Conservation (phyloP, 1,140 invertebrate genomes). For the Chironomus tepperi region DNA sequence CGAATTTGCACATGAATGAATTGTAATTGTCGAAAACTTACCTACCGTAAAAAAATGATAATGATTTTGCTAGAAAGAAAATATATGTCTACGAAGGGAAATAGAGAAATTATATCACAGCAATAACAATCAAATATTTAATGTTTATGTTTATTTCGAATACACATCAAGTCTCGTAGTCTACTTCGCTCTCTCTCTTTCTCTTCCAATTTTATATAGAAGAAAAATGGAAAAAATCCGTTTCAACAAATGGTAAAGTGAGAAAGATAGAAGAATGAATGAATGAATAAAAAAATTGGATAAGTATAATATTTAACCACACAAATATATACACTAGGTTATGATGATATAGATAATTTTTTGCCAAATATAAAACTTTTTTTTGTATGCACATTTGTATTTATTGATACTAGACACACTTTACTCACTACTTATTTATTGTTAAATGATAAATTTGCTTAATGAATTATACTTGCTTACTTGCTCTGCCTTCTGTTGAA, state of each 20-base stretch:
- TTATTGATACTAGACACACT: slow-evolving; percentile 5
- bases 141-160: slow-evolving; percentile 23
- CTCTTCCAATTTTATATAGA: background rate
- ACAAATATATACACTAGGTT: slow-evolving; percentile 22
- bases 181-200: background rate
- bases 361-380: slow-evolving; percentile 11
- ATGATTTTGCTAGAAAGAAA: too few relatives aligned
- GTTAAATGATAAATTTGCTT: slow-evolving; percentile 14
- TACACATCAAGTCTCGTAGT: slow-evolving; percentile 16
- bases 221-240: background rate
- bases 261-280: background rate
- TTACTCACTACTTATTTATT: slow-evolving; percentile 14
- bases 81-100: background rate
- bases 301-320: slow-evolving; percentile 21
- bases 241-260: background rate
- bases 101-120: slow-evolving; percentile 20
- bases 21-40: too few relatives aligned
- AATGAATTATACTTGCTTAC: slow-evolving; percentile 13
- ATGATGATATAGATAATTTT: slow-evolving; percentile 23
- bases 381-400: slow-evolving; percentile 11
- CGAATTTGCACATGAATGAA: too few relatives aligned
- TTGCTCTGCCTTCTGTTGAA: background rate
- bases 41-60: too few relatives aligned
- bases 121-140: slow-evolving; percentile 22
- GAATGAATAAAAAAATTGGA: slow-evolving; percentile 19